Conservation (phyloP, 2,113 vertebrate species). For the Phalacrocorax pelagicus region DNA sequence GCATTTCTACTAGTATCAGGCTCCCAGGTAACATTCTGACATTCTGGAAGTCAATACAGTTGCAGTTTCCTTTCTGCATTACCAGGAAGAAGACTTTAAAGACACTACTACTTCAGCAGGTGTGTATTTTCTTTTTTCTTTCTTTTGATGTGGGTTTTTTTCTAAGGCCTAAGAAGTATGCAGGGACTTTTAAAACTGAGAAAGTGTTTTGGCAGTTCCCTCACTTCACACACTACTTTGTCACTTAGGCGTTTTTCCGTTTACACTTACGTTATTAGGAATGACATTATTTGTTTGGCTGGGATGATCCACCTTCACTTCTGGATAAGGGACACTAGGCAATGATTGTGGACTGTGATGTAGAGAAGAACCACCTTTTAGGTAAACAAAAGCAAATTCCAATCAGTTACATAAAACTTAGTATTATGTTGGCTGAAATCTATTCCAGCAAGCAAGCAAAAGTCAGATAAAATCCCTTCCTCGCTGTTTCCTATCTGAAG, state of each 20-base stretch:
- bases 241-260: background rate
- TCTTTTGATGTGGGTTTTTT: background rate
- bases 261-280: conserved; percentile 75
- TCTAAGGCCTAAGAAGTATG: background rate
- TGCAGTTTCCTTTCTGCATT: background rate
- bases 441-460: background rate
- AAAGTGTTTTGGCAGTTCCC: background rate
- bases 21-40: background rate
- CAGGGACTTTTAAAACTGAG: background rate
- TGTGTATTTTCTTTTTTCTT: background rate
- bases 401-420: background rate
- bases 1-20: background rate
- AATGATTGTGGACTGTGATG: conserved; percentile 40
- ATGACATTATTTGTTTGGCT: conserved; percentile 68
- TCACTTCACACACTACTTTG: background rate
- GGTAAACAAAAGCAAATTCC: conserved; percentile 38
- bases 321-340: conserved; percentile 65
- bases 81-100: background rate
- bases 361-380: conserved; percentile 46
- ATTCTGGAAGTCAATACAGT: background rate
- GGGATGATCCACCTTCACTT: conserved; percentile 71
- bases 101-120: background rate
- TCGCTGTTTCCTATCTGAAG: background rate
- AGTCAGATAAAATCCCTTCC: background rate
- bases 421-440: background rate